These are phyloP conservation scores for Trogon surrucura DNA, from an alignment of 2,113 vertebrate genomes.

Conservation along the genomic window DNA sequence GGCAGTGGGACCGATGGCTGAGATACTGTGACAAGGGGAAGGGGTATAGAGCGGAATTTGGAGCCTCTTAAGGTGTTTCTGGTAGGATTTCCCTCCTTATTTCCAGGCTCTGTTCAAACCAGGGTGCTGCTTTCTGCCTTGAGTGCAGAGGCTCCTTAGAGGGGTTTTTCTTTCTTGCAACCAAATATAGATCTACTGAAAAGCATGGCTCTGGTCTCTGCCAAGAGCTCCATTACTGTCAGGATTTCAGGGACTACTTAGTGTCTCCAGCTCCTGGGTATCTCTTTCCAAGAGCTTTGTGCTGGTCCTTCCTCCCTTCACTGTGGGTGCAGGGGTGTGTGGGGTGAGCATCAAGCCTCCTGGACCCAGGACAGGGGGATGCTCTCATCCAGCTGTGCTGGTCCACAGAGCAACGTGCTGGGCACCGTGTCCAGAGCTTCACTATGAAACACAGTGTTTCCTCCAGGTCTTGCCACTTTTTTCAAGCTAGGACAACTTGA, in stretches of 20 bases:
- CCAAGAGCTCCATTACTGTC: background rate
- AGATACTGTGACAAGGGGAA: background rate
- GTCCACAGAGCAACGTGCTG: background rate
- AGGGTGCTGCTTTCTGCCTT: background rate
- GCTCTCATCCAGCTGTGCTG: background rate
- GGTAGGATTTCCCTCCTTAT: background rate
- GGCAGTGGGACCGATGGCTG: background rate
- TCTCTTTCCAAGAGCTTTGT: background rate
- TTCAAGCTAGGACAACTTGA: background rate
- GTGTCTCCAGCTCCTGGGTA: background rate
- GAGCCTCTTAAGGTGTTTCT: background rate
- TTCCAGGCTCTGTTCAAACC: background rate
- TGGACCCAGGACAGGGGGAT: fast-evolving
- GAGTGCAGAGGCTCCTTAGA: constrained; percentile 1
- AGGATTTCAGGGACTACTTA: background rate
- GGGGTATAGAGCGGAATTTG: background rate
- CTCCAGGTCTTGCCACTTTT: background rate
- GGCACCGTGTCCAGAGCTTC: background rate
- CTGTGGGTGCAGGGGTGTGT: background rate
- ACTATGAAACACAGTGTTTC: fast-evolving
- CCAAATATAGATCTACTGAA: background rate
- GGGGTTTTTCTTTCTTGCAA: background rate
- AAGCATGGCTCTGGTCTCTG: background rate
- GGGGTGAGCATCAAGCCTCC: fast-evolving
- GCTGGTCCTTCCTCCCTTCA: background rate